Percentiles rank a stretch among this genome's conserved stretches.
phyloP scores from a whole-genome alignment of 1,140 invertebrate species.

The Heliconius hewitsoni region DNA sequence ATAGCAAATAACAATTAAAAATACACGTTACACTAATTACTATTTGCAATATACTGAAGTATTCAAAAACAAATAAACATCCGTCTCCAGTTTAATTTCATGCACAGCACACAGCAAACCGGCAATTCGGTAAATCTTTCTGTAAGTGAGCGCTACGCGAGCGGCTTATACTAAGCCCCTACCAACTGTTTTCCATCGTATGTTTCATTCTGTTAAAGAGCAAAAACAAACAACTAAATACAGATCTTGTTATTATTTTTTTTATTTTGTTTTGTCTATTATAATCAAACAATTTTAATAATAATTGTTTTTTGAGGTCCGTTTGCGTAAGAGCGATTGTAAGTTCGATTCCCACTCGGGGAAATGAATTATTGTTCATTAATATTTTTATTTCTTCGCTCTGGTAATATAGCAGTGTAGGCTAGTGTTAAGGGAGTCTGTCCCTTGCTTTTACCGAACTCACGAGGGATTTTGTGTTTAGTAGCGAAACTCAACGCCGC shows the following conservation, averaged over 20 bases:
- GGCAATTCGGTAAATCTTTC: constrained; percentile 56
- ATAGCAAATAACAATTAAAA: not conserved
- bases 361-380: not conserved
- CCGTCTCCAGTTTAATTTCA: constrained; percentile 22
- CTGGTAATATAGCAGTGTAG: too few relatives aligned
- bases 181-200: constrained; percentile 58
- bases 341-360: too few relatives aligned
- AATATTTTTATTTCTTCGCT: too few relatives aligned
- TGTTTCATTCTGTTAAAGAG: constrained; percentile 51
- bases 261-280: not conserved
- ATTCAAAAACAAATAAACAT: constrained; percentile 17
- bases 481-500: too few relatives aligned
- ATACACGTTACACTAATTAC: not conserved
- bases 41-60: not conserved
- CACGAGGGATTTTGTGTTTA: too few relatives aligned
- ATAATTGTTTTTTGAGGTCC: not conserved
- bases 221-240: constrained; percentile 17
- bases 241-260: constrained; percentile 4
- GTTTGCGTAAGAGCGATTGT: not conserved
- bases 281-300: not conserved
- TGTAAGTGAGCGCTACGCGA: constrained; percentile 54
- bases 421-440: too few relatives aligned
- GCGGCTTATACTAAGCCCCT: constrained; percentile 48
- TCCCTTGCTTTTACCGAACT: too few relatives aligned
- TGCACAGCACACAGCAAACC: constrained; percentile 18